Evolutionary conservation across 2,113 vertebrate species (phyloP).

Genomic region (Silurus asotus): DNA sequence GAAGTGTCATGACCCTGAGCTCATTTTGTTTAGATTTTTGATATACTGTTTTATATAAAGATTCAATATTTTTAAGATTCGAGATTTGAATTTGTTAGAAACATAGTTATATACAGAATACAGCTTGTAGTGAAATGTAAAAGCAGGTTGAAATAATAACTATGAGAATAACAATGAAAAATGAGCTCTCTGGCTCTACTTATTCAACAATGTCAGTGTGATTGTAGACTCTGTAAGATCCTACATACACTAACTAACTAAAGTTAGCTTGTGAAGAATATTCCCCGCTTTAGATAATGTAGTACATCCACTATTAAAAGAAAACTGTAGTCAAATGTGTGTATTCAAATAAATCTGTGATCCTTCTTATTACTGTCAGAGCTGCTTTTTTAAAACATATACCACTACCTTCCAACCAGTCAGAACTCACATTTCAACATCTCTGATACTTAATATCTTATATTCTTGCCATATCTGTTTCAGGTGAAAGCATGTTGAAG

Average conservation of each 20-base stretch:
- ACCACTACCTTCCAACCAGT: not conserved
- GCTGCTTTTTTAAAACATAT: not conserved
- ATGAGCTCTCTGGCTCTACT: not conserved
- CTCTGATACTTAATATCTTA: not conserved
- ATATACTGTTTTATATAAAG: too few species aligned
- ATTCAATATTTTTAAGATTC: too few species aligned
- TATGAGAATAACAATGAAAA: not conserved
- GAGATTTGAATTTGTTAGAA: too few species aligned
- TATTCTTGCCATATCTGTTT: slow-evolving; percentile 11
- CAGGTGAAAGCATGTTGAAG: slow-evolving; percentile 81
- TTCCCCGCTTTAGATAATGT: not conserved
- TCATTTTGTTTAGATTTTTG: too few species aligned
- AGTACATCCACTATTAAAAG: not conserved
- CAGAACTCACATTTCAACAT: not conserved
- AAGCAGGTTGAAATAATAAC: too few species aligned
- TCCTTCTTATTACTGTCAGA: not conserved
- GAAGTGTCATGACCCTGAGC: too few species aligned
- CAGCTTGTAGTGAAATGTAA: too few species aligned
- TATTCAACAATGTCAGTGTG: not conserved
- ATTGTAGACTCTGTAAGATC: not conserved
- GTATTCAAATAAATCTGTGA: not conserved
- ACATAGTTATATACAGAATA: too few species aligned
- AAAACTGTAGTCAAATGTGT: not conserved
- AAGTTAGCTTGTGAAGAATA: too few species aligned
- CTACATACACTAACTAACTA: not conserved